Conservation (phyloP, 2,113 vertebrate species). For the Pleuronectes platessa region DNA sequence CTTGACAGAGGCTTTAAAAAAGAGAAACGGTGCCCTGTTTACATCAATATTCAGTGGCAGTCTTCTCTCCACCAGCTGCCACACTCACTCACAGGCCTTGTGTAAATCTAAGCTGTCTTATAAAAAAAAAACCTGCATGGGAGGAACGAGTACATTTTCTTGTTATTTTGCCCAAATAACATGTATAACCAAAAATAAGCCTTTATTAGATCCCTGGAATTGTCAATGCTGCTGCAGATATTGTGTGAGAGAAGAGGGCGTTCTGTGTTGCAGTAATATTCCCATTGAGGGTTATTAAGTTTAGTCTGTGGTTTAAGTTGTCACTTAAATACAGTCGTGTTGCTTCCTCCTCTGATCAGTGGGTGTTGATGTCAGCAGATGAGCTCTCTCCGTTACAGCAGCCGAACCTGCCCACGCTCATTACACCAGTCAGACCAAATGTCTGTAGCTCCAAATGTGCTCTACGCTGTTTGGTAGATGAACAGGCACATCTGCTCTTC, state of each 20-base stretch:
- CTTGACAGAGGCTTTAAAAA: too few relatives aligned
- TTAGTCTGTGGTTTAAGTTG: slow-evolving; percentile 43
- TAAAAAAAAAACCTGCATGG: background rate
- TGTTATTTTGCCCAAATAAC: background rate
- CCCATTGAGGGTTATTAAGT: slow-evolving; percentile 62
- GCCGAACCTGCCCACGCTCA: slow-evolving; percentile 20
- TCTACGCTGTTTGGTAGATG: slow-evolving; percentile 1
- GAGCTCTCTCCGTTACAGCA: slow-evolving; percentile 17
- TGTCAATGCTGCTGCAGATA: slow-evolving; percentile 21
- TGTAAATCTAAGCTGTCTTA: background rate
- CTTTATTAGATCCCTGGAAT: background rate
- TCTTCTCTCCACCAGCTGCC: background rate
- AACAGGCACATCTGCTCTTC: background rate
- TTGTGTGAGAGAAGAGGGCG: slow-evolving; percentile 1
- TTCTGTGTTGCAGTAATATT: slow-evolving; percentile 36
- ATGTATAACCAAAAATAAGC: slow-evolving; percentile 23
- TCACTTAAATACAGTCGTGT: slow-evolving; percentile 51
- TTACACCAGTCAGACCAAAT: slow-evolving; percentile 1
- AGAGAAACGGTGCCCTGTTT: background rate
- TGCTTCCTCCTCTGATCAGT: slow-evolving; percentile 27
- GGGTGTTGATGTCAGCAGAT: slow-evolving; percentile 42
- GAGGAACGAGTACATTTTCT: background rate
- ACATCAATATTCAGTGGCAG: background rate
- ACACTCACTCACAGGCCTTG: slow-evolving; percentile 13
- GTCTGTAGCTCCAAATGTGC: background rate